Evolutionary conservation across 2,888 invertebrate genomes (phyloP).

Genomic region (Ormyrus pomaceus): DNA sequence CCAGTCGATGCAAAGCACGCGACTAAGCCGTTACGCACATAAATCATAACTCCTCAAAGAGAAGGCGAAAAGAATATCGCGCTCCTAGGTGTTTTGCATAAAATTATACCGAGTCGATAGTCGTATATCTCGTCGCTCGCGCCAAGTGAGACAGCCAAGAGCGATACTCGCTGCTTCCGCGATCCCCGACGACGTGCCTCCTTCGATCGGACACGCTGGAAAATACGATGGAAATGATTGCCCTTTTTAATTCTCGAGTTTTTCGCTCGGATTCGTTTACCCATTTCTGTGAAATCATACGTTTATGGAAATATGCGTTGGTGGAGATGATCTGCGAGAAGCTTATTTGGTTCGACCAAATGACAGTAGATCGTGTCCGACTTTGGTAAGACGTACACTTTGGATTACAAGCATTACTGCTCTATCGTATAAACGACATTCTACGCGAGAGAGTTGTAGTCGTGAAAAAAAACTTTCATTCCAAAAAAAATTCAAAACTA

Average conservation of each 20-base stretch:
- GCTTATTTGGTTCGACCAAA: not conserved
- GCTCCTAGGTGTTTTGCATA: constrained; percentile 37
- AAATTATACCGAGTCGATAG: constrained; percentile 42
- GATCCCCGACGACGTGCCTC: not conserved
- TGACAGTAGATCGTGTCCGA: not conserved
- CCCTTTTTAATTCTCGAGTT: no score
- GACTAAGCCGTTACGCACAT: constrained; percentile 41
- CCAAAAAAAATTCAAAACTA: not conserved
- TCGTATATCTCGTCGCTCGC: constrained; percentile 29
- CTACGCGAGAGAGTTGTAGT: no score
- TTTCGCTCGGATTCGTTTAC: no score
- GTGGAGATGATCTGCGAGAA: no score
- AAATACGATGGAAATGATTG: no score
- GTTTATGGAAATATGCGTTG: no score
- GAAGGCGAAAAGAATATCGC: constrained; percentile 1
- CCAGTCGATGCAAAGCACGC: not conserved
- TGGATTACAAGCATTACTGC: not conserved
- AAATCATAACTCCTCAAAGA: constrained; percentile 37
- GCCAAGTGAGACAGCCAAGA: constrained; percentile 5
- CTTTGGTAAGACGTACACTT: not conserved
- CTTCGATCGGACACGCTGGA: not conserved
- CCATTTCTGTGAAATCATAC: no score
- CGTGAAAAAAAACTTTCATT: not conserved
- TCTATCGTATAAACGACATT: no score
- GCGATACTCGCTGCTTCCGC: constrained; percentile 36